Conservation (phyloP, 2,888 invertebrate species). For the Dermolepida albohirtum region DNA sequence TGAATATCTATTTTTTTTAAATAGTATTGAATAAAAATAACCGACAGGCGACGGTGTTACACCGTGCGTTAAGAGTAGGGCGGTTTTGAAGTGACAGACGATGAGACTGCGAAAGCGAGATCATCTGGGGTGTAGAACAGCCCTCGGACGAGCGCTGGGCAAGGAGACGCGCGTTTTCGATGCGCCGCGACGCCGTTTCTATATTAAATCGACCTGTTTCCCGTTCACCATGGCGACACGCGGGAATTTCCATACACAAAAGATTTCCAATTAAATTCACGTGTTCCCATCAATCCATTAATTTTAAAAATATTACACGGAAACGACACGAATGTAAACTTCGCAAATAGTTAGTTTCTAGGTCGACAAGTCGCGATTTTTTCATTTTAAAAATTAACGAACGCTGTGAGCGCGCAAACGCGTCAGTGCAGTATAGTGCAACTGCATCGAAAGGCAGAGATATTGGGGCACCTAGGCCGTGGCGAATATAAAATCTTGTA, state of each 20-base stretch:
- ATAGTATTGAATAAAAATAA: no score
- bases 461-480: no score
- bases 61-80: conserved; percentile 5
- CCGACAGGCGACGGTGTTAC: conserved; percentile 24
- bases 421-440: no score
- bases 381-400: no score
- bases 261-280: conserved; percentile 48
- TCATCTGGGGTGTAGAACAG: conserved; percentile 50
- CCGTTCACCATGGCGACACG: conserved; percentile 59
- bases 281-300: conserved; percentile 2
- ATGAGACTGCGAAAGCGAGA: conserved; percentile 44
- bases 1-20: no score
- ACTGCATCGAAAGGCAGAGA: no score
- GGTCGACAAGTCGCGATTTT: no score
- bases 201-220: conserved; percentile 60
- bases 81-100: conserved; percentile 43
- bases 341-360: no score
- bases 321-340: no score
- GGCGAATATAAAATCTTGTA: no score
- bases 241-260: conserved; percentile 59
- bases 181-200: conserved; percentile 43
- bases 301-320: no score
- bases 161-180: not conserved
- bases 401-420: no score
- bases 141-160: conserved; percentile 51